Base-by-base conservation (phyloP, 2,113 vertebrate genomes). In the Grammomys dolichurus region DNA sequence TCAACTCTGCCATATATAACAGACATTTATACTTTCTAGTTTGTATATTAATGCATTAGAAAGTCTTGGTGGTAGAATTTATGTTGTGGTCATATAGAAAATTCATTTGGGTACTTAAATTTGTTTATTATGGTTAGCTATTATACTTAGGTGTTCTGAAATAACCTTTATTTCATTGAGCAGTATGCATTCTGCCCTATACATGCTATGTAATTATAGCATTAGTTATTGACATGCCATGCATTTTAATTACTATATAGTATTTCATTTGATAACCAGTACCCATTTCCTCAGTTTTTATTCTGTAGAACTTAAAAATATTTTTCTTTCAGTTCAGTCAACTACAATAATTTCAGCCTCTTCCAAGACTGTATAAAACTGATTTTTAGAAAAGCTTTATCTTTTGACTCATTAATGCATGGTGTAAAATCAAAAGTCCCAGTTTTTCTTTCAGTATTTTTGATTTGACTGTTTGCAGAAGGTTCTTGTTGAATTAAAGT, bases 101-200 rank as follows among this genome's bases (percentile, higher is more conserved):
- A 73, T 7, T 77, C 31, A 87, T 90, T 97, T 89, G 19, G 17
- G 65, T 73, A 56, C 10, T 87, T 5, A 19, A 75, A 12, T 87
- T 48, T 97, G 96, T 87, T 91, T 51, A 36, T 93, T n/a, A 69
- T 89, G 36, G n/a, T 46, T 86, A 91, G 56, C 20, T 77, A 78
- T 96, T 95, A 73, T 22, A 91, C 65, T 9, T 77, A 85, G 22
- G 20, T 51, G 51, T 95, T 91, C 72, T 90, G 48, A 81, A 93
- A 70, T 86, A 72, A 43, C 17, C 46, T 36, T 92, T 78, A 87
- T 92, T 70, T 48, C 4, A 40, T 31, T 75, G 22, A 65, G 14
- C 40, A 5, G 88, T 60, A 51, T 43, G 24, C 86, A 40, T 92
- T 90, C 77, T 48, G 13, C 63, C 40, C 5, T 43, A 1, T 40